These are phyloP conservation scores for Hyla sarda DNA, from an alignment of 2,113 vertebrate genomes.

Conservation along the genomic window DNA sequence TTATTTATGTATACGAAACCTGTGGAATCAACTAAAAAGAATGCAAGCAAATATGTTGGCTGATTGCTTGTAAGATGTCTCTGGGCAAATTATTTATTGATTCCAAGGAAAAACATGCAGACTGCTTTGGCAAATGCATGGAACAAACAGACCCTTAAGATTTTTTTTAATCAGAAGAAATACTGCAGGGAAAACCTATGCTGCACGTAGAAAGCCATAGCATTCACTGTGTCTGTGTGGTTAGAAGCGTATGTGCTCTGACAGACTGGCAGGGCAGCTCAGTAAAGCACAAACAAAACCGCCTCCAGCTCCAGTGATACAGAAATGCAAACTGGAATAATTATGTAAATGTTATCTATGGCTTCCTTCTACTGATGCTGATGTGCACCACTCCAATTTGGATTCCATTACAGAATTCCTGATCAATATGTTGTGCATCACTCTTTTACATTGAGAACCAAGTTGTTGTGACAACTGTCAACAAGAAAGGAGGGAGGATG, in stretches of 20 bases:
- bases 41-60: conserved; percentile 19
- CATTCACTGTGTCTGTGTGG: conserved; percentile 27
- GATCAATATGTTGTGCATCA: not conserved
- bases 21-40: not conserved
- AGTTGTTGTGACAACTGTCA: not conserved
- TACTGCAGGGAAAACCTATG: conserved; percentile 41
- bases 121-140: conserved; percentile 10
- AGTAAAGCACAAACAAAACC: conserved; percentile 26
- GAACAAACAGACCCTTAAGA: conserved; percentile 10
- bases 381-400: not conserved
- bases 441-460: not conserved
- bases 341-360: conserved; percentile 31
- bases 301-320: conserved; percentile 42
- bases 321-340: conserved; percentile 40
- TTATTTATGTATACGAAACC: not conserved
- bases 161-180: conserved; percentile 25
- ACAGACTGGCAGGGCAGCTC: conserved; percentile 36
- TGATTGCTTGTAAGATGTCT: conserved; percentile 45
- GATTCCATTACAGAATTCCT: not conserved
- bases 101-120: conserved; percentile 1
- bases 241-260: conserved; percentile 24
- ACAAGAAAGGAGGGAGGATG: not conserved
- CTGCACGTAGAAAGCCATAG: conserved; percentile 18
- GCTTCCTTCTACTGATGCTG: not conserved
- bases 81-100: conserved; percentile 53